Base-by-base conservation (phyloP, 2,113 vertebrate genomes). In the Phyllostomus discolor region DNA sequence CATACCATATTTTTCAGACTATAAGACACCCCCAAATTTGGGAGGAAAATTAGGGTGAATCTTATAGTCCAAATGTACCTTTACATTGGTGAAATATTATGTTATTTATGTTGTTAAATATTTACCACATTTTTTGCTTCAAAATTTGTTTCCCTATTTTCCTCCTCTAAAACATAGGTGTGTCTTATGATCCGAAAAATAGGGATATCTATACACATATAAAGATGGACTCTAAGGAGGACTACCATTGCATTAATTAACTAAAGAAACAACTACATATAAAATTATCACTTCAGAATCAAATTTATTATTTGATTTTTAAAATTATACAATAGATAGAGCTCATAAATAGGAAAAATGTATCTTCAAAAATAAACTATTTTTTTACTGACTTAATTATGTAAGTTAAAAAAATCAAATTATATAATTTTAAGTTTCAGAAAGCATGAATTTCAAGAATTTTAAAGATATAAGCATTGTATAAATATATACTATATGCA, bases 391-490 rank as follows among this genome's bases (percentile, higher is more conserved):
- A 90, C 31, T 41, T 85, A 57, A 43, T 92, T 52, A 91, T 4
- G 54, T 70, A 70, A 72, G 10, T 19, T 28, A 82, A 86, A 48
- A 94, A 85, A 76, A 43, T 76, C 5, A 85, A 88, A 84, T 83
- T 3, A 78, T 38, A 94, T 24, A 92, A 91, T 75, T 91, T 75
- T 79, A 81, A 90, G 86, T 93, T 96, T 94, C n/a, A 81, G 33
- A 83, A 92, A 76, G 19, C 7, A 64, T 28, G 2, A 81, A 54
- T 52, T 67, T 89, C 43, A 84, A 66, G 7, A 93, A 20, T 19
- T 54, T 84, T 78, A 66, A 94, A 89, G 17, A 57, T 0, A 90
- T 91, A 54, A 86, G 73, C 10, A 69, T 85, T 92, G 43, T 62
- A 41, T 28, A 75, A 31, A 4, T 31, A 20, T 4, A 52, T 33